phyloP scores from a whole-genome alignment of 1,140 invertebrate genomes.

The Neotoxoptera formosana region DNA sequence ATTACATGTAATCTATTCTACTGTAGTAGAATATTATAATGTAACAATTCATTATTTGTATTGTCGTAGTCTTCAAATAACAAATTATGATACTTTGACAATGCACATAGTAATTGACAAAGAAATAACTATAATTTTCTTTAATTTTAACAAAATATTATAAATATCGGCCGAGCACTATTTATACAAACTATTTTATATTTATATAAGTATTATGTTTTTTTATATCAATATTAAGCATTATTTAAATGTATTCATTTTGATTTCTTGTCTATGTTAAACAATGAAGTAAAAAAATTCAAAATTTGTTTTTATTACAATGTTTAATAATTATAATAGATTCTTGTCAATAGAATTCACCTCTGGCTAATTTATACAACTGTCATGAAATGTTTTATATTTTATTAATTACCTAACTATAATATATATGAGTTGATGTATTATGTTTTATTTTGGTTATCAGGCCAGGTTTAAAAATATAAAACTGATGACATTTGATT shows the following conservation, averaged over 20 bases:
- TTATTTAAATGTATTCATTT: neutral
- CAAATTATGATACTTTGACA: neutral
- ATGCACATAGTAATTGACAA: neutral
- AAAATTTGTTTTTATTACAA: neutral
- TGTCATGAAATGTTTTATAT: neutral
- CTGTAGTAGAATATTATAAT: neutral
- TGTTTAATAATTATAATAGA: neutral
- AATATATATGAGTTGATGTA: neutral
- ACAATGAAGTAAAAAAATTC: neutral
- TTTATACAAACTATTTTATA: constrained; percentile 14
- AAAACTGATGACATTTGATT: neutral
- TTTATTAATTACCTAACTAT: neutral
- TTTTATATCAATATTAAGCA: neutral
- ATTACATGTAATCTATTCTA: neutral
- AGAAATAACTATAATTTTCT: neutral
- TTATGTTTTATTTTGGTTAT: neutral
- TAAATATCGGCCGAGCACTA: neutral
- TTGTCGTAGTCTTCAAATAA: neutral
- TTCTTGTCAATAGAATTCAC: neutral
- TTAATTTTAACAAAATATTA: neutral
- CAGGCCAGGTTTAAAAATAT: neutral
- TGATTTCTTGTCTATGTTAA: neutral
- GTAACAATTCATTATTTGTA: neutral
- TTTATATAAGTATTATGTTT: constrained; percentile 5
- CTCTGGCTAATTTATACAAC: neutral